Conservation (phyloP, 1,140 invertebrate species). For the Bombus consobrinus region DNA sequence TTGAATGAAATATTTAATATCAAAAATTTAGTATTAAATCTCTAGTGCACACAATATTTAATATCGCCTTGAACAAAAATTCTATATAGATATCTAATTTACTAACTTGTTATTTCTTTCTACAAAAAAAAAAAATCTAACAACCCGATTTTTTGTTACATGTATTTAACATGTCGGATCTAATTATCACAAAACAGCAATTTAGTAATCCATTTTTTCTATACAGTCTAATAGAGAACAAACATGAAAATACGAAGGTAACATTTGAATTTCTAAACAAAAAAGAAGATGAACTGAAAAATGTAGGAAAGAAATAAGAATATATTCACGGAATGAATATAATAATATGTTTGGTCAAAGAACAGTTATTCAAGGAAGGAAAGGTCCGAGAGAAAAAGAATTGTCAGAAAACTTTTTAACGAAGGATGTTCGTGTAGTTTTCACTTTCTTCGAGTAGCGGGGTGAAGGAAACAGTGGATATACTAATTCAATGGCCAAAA, state of each 20-base stretch:
- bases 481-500: conserved; percentile 34
- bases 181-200: not conserved
- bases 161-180: not conserved
- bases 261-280: not conserved
- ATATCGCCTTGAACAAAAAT: not conserved
- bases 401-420: not conserved
- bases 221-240: not conserved
- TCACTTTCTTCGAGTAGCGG: not conserved
- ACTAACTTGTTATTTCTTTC: not conserved
- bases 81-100: not conserved
- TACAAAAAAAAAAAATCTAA: not conserved
- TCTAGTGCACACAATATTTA: not conserved
- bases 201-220: not conserved
- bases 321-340: not conserved
- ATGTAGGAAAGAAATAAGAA: not conserved
- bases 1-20: not conserved
- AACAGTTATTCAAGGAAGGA: not conserved
- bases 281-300: not conserved
- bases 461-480: not conserved
- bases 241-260: not conserved
- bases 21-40: not conserved
- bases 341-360: not conserved
- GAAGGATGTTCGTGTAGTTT: not conserved
- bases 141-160: too few species aligned
- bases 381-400: not conserved